A percentile compares a stretch with the other conserved stretches of the same genome.
phyloP scores from a whole-genome alignment of 1,140 invertebrate species.

The Cryptotermes secundus region DNA sequence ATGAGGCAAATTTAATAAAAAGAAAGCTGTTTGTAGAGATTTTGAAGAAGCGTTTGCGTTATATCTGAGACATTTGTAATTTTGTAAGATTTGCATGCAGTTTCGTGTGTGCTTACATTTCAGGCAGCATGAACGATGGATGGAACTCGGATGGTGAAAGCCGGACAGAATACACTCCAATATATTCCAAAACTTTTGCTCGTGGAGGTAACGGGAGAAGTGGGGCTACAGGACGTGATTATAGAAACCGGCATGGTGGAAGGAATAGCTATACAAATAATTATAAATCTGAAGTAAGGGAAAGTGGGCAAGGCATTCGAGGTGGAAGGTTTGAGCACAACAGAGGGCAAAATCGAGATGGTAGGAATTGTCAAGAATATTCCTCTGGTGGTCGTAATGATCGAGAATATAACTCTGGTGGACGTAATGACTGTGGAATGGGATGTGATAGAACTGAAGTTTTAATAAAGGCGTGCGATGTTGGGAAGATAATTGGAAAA shows the following conservation, averaged over 20 bases:
- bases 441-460: constrained; percentile 27
- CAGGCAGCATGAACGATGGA: constrained; percentile 32
- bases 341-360: constrained; percentile 8
- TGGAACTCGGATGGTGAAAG: constrained; percentile 31
- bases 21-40: no score
- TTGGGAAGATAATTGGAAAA: constrained; percentile 59
- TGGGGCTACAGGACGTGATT: constrained; percentile 9
- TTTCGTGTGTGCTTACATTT: no score
- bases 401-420: constrained; percentile 9
- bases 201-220: constrained; percentile 20
- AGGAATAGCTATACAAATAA: constrained; percentile 10
- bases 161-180: not conserved
- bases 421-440: not conserved
- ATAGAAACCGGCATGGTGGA: constrained; percentile 11
- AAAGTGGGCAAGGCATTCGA: constrained; percentile 20
- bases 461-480: constrained; percentile 41
- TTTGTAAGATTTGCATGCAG: no score
- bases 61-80: no score
- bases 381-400: constrained; percentile 2
- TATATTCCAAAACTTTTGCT: constrained; percentile 24
- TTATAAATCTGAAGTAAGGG: constrained; percentile 8
- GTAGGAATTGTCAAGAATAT: constrained; percentile 21
- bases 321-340: constrained; percentile 20
- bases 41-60: no score
- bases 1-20: no score